phyloP scores from a whole-genome alignment of 2,797 vertebrate genomes.

The Galaxias olidus region DNA sequence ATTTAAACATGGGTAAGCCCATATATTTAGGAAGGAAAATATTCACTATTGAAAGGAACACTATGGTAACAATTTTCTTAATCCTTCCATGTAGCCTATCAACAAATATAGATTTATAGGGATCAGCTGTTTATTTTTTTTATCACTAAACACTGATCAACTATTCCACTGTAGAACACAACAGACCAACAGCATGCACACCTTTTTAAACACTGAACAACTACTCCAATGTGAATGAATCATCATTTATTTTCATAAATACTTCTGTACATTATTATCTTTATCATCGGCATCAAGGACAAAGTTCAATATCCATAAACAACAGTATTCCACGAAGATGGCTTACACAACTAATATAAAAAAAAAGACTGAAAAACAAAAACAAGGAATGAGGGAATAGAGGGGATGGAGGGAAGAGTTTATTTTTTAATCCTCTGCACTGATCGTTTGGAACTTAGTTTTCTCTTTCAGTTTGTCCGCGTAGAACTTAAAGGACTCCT shows the following conservation, averaged over 20 bases:
- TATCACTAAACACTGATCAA: too few relatives aligned
- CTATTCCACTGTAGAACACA: too few relatives aligned
- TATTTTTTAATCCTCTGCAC: conserved; percentile 42
- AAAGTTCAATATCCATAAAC: conserved; percentile 33
- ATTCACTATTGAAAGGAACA: too few relatives aligned
- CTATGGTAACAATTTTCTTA: too few relatives aligned
- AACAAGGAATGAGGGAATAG: conserved; percentile 7
- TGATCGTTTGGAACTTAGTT: conserved; percentile 7
- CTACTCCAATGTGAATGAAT: background rate
- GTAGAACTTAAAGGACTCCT: conserved; percentile 88
- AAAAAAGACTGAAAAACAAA: conserved; percentile 24
- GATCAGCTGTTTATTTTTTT: too few relatives aligned
- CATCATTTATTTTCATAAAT: conserved; percentile 80
- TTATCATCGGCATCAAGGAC: conserved; percentile 32
- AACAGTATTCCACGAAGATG: conserved; percentile 48
- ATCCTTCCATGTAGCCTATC: too few relatives aligned
- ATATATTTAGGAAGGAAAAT: too few relatives aligned
- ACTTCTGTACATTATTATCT: conserved; percentile 72
- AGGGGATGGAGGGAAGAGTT: background rate
- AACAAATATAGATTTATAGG: too few relatives aligned
- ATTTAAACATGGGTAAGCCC: too few relatives aligned
- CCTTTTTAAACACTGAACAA: too few relatives aligned
- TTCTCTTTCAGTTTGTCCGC: conserved; percentile 73
- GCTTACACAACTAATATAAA: conserved; percentile 46
- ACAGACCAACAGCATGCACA: too few relatives aligned